Conservation (phyloP, 1,140 invertebrate species). For the Drosophila pseudoobscura region DNA sequence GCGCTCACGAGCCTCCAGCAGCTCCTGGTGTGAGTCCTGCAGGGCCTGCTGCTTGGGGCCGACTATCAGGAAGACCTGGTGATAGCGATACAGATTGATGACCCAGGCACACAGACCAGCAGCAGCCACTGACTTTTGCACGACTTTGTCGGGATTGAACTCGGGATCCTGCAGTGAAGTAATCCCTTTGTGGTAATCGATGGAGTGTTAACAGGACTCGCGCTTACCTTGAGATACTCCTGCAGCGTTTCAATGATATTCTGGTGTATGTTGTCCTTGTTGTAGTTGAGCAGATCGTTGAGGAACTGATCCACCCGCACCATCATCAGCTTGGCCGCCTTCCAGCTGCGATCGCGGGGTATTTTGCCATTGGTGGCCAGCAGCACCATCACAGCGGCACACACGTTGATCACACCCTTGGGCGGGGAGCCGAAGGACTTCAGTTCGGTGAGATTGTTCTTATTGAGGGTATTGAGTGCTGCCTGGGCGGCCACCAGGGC, state of each 20-base stretch:
- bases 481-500: conserved; percentile 95
- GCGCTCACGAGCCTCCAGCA: conserved; percentile 93
- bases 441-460: conserved; percentile 96
- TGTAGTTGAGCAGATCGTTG: conserved; percentile 92
- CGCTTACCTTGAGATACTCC: conserved; percentile 83
- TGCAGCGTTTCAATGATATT: conserved; percentile 91
- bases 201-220: neutral
- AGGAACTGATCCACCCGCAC: conserved; percentile 92
- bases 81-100: conserved; percentile 96
- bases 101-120: conserved; percentile 97
- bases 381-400: conserved; percentile 94
- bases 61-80: conserved; percentile 96
- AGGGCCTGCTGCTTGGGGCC: conserved; percentile 93
- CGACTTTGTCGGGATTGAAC: conserved; percentile 94
- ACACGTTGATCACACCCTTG: conserved; percentile 93
- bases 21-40: conserved; percentile 92
- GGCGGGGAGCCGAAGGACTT: conserved; percentile 96
- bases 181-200: neutral
- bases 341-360: conserved; percentile 97
- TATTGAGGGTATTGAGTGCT: conserved; percentile 96
- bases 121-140: conserved; percentile 94
- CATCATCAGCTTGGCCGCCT: conserved; percentile 91
- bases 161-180: conserved; percentile 86
- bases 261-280: conserved; percentile 97
- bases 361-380: conserved; percentile 94